phyloP scores from a whole-genome alignment of 1,140 invertebrate species.

The Megathymus violae region DNA sequence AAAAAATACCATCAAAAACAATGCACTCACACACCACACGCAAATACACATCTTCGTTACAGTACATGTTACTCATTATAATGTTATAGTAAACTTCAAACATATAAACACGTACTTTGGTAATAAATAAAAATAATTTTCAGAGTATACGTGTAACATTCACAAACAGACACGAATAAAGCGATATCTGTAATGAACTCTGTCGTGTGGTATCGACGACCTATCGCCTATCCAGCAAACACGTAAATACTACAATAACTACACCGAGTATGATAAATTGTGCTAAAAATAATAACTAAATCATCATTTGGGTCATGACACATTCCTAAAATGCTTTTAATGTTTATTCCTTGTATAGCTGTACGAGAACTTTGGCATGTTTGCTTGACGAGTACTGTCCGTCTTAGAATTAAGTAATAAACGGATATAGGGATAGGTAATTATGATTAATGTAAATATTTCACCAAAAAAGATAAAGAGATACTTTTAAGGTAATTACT shows the following conservation, averaged over 20 bases:
- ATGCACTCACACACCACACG: constrained; percentile 7
- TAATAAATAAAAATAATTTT: not conserved
- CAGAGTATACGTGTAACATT: constrained; percentile 20
- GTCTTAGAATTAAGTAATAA: not conserved
- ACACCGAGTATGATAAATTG: constrained; percentile 59
- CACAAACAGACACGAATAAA: constrained; percentile 34
- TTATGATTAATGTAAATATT: too few species aligned
- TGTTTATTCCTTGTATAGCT: not conserved
- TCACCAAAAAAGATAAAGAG: too few species aligned
- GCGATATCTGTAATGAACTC: constrained; percentile 41
- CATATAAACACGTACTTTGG: not conserved
- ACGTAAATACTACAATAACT: constrained; percentile 40
- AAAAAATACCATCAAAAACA: constrained; percentile 20
- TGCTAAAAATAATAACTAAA: constrained; percentile 69
- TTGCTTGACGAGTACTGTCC: not conserved
- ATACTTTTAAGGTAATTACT: too few species aligned
- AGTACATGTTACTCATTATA: not conserved
- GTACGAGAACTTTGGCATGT: constrained; percentile 7
- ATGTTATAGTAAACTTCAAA: constrained; percentile 1
- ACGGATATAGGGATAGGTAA: not conserved
- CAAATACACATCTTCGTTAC: constrained; percentile 21
- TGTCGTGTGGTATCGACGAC: constrained; percentile 42
- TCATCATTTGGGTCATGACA: constrained; percentile 46
- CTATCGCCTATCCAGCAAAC: constrained; percentile 35
- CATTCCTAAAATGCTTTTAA: constrained; percentile 38